Conservation (phyloP, 2,113 vertebrate species). For the Elephas maximus region DNA sequence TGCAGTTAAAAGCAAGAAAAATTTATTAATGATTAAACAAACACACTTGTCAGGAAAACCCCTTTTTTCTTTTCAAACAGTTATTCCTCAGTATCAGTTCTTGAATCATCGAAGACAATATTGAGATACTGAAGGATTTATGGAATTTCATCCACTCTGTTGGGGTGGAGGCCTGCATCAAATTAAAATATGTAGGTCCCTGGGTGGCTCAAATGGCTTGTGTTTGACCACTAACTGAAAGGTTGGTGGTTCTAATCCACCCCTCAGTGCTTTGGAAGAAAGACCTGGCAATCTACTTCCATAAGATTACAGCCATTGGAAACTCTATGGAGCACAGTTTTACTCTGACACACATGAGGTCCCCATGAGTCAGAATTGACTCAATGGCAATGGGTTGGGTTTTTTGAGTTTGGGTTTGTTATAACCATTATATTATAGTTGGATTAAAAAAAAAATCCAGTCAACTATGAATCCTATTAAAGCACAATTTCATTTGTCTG, state of each 20-base stretch:
- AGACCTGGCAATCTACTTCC: neutral
- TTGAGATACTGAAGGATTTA: neutral
- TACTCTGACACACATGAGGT: neutral
- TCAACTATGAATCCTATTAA: neutral
- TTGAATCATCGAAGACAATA: conserved; percentile 9
- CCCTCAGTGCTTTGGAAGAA: neutral
- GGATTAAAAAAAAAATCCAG: neutral
- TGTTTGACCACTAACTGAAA: neutral
- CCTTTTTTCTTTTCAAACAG: neutral
- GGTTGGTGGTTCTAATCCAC: neutral
- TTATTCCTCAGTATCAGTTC: neutral
- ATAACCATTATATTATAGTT: neutral
- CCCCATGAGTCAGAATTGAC: neutral
- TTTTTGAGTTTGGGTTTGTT: neutral
- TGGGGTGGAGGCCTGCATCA: neutral
- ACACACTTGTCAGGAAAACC: neutral
- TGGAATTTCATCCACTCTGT: neutral
- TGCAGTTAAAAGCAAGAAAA: neutral
- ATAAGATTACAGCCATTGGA: too few species aligned
- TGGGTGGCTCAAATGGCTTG: neutral
- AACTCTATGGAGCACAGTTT: neutral
- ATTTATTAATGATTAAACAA: neutral
- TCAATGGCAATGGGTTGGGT: neutral
- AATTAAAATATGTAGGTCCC: neutral
- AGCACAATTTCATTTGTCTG: neutral